Base-by-base conservation (phyloP, 2,888 invertebrate species). In the Apamea crenata region DNA sequence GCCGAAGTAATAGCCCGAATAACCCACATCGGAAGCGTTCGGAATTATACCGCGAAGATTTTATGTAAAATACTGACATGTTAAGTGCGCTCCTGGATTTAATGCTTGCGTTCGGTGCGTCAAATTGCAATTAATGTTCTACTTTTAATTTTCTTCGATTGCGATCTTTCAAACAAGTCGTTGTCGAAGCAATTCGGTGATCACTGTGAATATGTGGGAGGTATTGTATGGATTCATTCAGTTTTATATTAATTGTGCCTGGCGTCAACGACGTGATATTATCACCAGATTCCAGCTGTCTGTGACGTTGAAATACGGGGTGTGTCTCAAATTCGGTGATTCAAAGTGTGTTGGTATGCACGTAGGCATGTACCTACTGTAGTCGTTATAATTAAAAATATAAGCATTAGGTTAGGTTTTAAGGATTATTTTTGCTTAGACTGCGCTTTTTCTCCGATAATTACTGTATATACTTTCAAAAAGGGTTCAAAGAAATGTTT, bases 31-130 rank as follows among this genome's bases (percentile, higher is more conserved):
- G 67, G 81, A 83, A 83, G 65, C 77, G 73, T 80, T 84, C 77
- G 66, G 71, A 82, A 85, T 78, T 81, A 81, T 87, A 86, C 82
- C 73, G 73, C 71, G 82, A 88, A 84, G 82, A 85, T 87, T 87
- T 77, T 71, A 82, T 87, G 86, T 90, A 89, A 91, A 91, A 91
- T 89, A 92, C 87, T 88, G 83, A 87, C 80, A 85, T 77, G 80
- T 85, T 81, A 87, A 91, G 87, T 88, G 88, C 80, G 80, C 67
- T 87, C 71, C 81, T 63, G 71, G 76, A 87, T 85, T 88, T 87
- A 90, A 87, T 83, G 75, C 56, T 84, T 82, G 85, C 87, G 82
- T 88, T 80, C 81, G 85, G 74, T 68, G 76, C 75, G 78, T 88
- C 78, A 81, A 72, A 79, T 59, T 25, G 32, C 18, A 59, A 75